phyloP scores from a whole-genome alignment of 1,140 invertebrate species.

The Carcinoscorpius rotundicauda region DNA sequence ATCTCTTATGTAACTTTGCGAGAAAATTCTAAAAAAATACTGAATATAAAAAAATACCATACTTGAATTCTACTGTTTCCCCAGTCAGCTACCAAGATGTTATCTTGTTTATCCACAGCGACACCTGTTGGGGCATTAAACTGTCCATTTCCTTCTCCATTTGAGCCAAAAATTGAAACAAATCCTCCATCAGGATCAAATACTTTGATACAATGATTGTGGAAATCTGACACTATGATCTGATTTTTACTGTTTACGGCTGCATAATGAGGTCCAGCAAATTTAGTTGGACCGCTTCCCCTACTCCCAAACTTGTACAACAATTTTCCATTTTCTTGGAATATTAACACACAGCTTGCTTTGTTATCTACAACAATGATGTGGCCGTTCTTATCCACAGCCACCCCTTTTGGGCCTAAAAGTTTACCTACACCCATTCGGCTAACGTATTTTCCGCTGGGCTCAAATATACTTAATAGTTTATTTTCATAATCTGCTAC shows the following conservation, averaged over 20 bases:
- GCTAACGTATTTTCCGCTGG: conserved; percentile 41
- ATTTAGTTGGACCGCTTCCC: conserved; percentile 36
- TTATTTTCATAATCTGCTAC: conserved; percentile 48
- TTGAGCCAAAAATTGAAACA: conserved; percentile 37
- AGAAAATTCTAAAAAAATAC: neutral
- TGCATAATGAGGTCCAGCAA: conserved; percentile 47
- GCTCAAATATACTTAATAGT: conserved; percentile 43
- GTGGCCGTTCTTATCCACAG: conserved; percentile 72
- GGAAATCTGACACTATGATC: conserved; percentile 66
- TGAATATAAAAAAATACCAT: neutral
- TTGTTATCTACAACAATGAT: conserved; percentile 59
- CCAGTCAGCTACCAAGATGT: conserved; percentile 43
- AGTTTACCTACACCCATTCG: conserved; percentile 43
- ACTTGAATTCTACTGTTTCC: conserved; percentile 22
- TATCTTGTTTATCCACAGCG: conserved; percentile 44
- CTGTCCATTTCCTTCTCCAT: conserved; percentile 39
- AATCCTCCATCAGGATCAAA: conserved; percentile 37
- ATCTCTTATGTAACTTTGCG: neutral
- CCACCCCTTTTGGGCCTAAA: conserved; percentile 50
- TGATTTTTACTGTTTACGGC: conserved; percentile 40
- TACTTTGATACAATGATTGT: conserved; percentile 67
- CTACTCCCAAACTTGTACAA: conserved; percentile 32
- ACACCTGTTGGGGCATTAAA: conserved; percentile 48
- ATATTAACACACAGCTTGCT: conserved; percentile 41
- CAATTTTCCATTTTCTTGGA: conserved; percentile 35